Conservation (phyloP, 2,113 vertebrate genomes). For the Pluvianellus socialis region DNA sequence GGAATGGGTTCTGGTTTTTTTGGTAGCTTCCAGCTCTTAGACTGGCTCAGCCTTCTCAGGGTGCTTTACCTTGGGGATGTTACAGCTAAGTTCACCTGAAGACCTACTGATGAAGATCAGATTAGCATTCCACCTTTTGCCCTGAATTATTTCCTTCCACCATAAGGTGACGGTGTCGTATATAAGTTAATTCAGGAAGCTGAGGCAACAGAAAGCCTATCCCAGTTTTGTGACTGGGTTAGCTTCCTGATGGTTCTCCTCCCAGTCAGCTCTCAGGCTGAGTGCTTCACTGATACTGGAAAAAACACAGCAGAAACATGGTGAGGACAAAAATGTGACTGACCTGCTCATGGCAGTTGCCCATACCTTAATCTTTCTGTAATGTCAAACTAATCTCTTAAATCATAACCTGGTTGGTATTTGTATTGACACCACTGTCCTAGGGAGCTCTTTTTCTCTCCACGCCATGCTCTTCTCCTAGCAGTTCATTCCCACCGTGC, state of each 20-base stretch:
- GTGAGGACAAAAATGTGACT: neutral
- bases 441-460: neutral
- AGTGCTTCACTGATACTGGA: neutral
- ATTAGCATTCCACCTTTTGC: neutral
- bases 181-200: neutral
- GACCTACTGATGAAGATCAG: neutral
- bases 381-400: neutral
- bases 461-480: rapidly evolving
- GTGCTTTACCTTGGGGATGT: neutral
- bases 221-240: neutral
- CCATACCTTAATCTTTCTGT: neutral
- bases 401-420: neutral
- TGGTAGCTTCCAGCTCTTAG: neutral
- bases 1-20: neutral
- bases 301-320: neutral
- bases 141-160: neutral
- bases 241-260: neutral
- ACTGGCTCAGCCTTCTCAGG: neutral
- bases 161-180: neutral
- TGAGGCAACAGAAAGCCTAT: neutral
- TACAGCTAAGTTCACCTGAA: neutral
- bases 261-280: neutral
- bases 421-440: neutral
- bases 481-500: rapidly evolving
- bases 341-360: neutral